Evolutionary conservation across 2,797 vertebrate genomes (phyloP).

Genomic region (Antrozous pallidus): DNA sequence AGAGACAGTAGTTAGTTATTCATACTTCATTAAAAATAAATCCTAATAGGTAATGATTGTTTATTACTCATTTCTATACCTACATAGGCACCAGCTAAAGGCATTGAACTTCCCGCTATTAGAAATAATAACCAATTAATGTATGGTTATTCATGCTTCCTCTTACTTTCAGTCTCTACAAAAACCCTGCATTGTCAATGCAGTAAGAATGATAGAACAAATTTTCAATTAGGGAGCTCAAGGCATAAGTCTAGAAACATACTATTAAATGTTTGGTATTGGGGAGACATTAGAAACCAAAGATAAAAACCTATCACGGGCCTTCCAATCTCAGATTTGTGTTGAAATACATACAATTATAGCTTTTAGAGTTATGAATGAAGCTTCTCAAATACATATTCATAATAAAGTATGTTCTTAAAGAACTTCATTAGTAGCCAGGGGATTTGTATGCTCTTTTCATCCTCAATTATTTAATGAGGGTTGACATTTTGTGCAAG

Average conservation of each 20-base stretch:
- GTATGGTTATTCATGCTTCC: background rate
- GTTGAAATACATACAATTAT: constrained; percentile 3
- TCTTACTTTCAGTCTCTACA: constrained; percentile 5
- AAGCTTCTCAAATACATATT: background rate
- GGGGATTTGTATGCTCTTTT: background rate
- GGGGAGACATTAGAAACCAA: background rate
- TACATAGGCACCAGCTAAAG: background rate
- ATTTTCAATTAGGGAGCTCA: constrained; percentile 1
- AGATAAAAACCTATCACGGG: background rate
- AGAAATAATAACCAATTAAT: background rate
- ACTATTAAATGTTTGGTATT: background rate
- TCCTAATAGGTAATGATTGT: background rate
- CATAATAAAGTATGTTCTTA: background rate
- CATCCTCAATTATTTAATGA: background rate
- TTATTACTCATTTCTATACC: constrained; percentile 9
- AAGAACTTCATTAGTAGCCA: constrained; percentile 2
- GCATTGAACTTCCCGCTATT: background rate
- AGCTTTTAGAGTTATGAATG: background rate
- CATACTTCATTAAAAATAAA: background rate
- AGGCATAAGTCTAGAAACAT: background rate
- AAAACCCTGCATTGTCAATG: background rate
- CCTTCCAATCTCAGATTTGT: background rate
- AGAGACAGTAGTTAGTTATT: background rate
- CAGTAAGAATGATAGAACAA: background rate
- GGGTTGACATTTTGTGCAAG: background rate